phyloP scores from a whole-genome alignment of 2,113 vertebrate genomes.

The Bothrops jararaca region DNA sequence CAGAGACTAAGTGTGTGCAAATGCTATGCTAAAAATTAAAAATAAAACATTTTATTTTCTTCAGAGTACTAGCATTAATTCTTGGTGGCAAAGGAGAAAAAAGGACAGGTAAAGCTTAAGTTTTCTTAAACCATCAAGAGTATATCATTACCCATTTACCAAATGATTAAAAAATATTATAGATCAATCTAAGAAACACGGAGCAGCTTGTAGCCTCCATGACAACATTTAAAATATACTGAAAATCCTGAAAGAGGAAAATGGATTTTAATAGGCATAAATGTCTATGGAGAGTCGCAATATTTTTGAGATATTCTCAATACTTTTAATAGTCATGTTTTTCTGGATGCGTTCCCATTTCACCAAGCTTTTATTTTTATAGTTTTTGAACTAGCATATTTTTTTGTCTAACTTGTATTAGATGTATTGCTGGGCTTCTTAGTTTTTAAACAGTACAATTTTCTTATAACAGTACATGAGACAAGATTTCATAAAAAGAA shows the following conservation, averaged over 20 bases:
- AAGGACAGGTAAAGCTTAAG: not conserved
- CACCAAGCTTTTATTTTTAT: not conserved
- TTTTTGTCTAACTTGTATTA: not conserved
- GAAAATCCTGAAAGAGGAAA: not conserved
- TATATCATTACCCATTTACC: not conserved
- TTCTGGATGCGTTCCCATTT: not conserved
- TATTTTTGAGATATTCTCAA: not conserved
- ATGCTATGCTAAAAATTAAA: too few relatives aligned
- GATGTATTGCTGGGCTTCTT: not conserved
- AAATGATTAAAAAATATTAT: not conserved
- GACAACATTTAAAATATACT: not conserved
- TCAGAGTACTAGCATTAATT: not conserved
- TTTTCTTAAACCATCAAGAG: not conserved
- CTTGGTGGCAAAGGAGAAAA: not conserved
- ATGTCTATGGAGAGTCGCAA: not conserved
- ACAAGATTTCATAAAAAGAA: not conserved
- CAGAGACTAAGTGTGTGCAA: too few relatives aligned
- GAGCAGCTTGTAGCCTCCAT: not conserved
- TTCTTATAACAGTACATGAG: not conserved
- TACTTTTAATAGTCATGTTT: not conserved
- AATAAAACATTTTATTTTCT: not conserved
- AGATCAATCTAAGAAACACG: not conserved
- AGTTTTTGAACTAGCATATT: not conserved
- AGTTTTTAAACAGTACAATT: not conserved
- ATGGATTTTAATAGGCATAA: not conserved